phyloP scores from a whole-genome alignment of 64 coral and sea anemone genomes.

The Anthopleura sola region DNA sequence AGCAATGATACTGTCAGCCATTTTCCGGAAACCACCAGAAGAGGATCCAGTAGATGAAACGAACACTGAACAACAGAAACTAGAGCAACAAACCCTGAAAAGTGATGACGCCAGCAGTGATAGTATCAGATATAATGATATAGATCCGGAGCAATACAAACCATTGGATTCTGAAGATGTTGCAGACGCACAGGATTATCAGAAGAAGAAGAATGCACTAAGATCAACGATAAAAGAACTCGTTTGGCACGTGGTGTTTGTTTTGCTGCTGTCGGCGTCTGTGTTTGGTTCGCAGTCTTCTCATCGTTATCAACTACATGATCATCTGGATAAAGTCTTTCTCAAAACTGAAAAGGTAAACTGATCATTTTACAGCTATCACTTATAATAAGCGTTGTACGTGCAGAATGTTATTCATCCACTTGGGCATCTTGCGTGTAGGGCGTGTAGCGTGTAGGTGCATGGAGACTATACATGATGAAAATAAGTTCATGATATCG shows the following conservation, averaged over 20 bases:
- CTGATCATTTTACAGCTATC: too few species aligned
- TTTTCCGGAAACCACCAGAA: constrained; percentile 71
- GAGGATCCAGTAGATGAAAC: constrained; percentile 38
- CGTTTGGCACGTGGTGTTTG: neutral
- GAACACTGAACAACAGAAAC: neutral
- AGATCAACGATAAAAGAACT: neutral
- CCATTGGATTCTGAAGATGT: neutral
- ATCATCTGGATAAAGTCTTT: constrained; percentile 18
- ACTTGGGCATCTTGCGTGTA: too few species aligned
- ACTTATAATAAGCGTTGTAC: too few species aligned
- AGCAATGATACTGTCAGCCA: constrained; percentile 43
- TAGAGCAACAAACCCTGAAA: neutral
- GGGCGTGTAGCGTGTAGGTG: too few species aligned
- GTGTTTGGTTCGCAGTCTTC: constrained; percentile 1
- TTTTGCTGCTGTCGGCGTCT: neutral
- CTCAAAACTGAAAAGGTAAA: neutral
- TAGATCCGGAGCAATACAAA: neutral
- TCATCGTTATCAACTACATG: constrained; percentile 17
- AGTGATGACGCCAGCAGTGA: too few species aligned
- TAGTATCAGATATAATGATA: too few species aligned
- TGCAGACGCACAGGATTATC: neutral
- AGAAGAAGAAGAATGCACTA: neutral
- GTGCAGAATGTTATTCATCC: too few species aligned
- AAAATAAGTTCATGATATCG: too few species aligned
- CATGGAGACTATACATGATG: too few species aligned